Conservation (phyloP, 2,888 invertebrate species). For the Acronicta leporina region DNA sequence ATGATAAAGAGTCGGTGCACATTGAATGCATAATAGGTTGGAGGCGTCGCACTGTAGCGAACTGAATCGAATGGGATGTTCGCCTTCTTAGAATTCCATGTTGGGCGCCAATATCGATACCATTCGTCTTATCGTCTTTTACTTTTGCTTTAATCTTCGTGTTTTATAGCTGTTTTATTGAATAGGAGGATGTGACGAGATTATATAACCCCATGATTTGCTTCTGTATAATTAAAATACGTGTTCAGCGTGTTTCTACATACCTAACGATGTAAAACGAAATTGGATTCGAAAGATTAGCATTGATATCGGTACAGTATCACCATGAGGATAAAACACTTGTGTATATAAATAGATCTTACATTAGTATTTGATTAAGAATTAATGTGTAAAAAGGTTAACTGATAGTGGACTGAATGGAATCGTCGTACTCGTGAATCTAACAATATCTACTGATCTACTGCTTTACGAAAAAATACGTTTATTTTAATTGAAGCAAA, state of each 20-base stretch:
- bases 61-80: constrained; percentile 52
- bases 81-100: constrained; percentile 58
- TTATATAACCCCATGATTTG: constrained; percentile 29
- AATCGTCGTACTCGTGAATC: no score
- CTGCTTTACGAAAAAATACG: no score
- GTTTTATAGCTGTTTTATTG: constrained; percentile 38
- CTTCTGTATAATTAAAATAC: constrained; percentile 21
- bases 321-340: not conserved
- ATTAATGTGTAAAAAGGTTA: no score
- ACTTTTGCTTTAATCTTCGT: constrained; percentile 40
- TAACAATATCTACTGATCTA: no score
- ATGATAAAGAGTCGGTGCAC: constrained; percentile 68
- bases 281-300: constrained; percentile 6
- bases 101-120: constrained; percentile 53
- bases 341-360: constrained; percentile 14
- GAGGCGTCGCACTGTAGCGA: constrained; percentile 39
- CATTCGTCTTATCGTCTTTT: constrained; percentile 42
- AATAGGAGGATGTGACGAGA: constrained; percentile 30
- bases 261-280: not conserved
- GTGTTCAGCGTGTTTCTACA: not conserved
- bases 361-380: no score
- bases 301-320: not conserved
- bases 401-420: no score
- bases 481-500: no score
- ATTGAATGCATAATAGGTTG: constrained; percentile 65